Evolutionary conservation across 2,888 invertebrate genomes (phyloP).

Genomic region (Resseliella maxima): DNA sequence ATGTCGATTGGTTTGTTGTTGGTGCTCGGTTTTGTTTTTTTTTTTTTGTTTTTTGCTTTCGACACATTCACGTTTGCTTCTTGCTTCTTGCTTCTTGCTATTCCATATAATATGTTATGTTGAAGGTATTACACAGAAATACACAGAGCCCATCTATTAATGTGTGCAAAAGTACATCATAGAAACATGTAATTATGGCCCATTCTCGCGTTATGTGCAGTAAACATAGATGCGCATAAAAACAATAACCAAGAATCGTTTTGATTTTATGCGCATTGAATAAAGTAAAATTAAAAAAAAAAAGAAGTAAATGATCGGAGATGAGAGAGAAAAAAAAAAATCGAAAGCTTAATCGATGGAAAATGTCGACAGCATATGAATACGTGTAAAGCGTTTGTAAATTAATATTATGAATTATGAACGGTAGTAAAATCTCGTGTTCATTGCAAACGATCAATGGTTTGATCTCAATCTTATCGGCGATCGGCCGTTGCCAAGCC

Average conservation of each 20-base stretch:
- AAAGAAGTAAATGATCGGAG: background rate
- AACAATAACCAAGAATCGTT: constrained; percentile 32
- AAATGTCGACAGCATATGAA: background rate
- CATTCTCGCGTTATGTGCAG: background rate
- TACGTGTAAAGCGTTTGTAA: background rate
- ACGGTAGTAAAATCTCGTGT: background rate
- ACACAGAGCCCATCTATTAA: constrained; percentile 20
- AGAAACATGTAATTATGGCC: background rate
- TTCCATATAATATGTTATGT: background rate
- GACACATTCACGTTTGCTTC: constrained; percentile 3
- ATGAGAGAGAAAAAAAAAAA: background rate
- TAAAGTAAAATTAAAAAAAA: too few species aligned
- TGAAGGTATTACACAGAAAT: background rate
- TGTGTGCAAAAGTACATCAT: constrained; percentile 3
- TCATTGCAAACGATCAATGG: background rate
- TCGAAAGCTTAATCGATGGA: constrained; percentile 29
- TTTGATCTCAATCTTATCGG: background rate
- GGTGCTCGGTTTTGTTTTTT: background rate
- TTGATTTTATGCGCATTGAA: background rate
- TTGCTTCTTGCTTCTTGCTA: background rate
- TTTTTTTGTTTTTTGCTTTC: too few species aligned
- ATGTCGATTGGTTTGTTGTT: constrained; percentile 4
- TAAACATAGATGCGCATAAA: background rate
- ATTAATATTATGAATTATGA: background rate
- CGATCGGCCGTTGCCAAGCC: background rate